A percentile compares a stretch with the other conserved stretches of the same genome.
phyloP scores from a whole-genome alignment of 2,797 vertebrate genomes.

The Cyprinodon diabolis region DNA sequence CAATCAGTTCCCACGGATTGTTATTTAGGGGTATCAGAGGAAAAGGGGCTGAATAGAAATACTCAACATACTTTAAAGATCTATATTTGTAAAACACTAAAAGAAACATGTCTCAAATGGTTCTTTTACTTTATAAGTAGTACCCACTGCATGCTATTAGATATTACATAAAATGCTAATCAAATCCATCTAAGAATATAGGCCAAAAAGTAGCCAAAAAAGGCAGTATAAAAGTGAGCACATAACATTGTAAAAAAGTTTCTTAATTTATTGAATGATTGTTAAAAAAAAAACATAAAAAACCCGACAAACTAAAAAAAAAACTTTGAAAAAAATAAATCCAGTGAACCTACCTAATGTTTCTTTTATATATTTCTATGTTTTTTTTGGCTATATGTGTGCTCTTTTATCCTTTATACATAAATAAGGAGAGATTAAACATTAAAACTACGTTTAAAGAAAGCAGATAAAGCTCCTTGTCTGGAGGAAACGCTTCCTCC shows the following conservation, averaged over 20 bases:
- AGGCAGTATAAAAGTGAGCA: not conserved
- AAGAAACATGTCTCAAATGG: too few species aligned
- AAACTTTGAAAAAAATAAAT: not conserved
- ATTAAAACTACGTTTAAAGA: slow-evolving; percentile 53
- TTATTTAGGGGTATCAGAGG: not conserved
- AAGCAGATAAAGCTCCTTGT: slow-evolving; percentile 48
- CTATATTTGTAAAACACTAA: not conserved
- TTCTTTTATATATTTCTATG: not conserved
- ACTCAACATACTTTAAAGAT: not conserved
- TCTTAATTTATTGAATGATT: not conserved
- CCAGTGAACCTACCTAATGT: not conserved
- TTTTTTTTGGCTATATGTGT: not conserved
- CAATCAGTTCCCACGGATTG: not conserved
- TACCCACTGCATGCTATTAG: too few species aligned
- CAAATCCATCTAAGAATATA: too few species aligned
- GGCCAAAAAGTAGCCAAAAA: not conserved
- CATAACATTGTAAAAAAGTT: not conserved
- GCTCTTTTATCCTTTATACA: slow-evolving; percentile 16
- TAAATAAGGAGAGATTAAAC: not conserved
- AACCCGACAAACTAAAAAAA: too few species aligned
- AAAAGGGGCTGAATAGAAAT: not conserved
- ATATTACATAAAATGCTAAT: too few species aligned
- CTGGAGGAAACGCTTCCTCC: slow-evolving; percentile 40
- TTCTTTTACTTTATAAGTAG: too few species aligned
- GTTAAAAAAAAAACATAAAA: not conserved